Conservation (phyloP, 2,888 invertebrate genomes). For the Ptychoptera contaminata region DNA sequence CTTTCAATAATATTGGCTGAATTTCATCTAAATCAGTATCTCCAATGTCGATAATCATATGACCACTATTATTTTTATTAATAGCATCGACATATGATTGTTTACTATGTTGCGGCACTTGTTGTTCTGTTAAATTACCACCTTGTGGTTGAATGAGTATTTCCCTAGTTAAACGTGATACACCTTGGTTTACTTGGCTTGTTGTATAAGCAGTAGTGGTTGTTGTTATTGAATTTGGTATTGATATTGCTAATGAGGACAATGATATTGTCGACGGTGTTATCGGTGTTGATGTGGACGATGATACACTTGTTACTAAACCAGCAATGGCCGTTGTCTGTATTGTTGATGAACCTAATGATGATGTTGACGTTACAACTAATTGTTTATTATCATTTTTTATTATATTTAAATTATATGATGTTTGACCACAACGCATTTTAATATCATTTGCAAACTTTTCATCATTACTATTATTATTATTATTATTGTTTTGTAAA, state of each 20-base stretch:
- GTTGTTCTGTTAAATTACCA: too few species aligned
- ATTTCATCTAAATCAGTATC: conserved; percentile 21
- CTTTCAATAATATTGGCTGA: conserved; percentile 8
- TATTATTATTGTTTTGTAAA: conserved; percentile 13
- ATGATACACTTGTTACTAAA: conserved; percentile 5
- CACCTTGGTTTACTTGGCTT: conserved; percentile 1
- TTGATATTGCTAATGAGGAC: background rate
- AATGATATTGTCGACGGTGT: background rate
- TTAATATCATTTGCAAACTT: conserved; percentile 15
- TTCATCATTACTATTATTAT: conserved; percentile 16
- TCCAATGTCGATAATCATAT: conserved; percentile 33
- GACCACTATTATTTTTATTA: conserved; percentile 21
- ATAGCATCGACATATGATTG: too few species aligned
- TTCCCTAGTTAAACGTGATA: background rate
- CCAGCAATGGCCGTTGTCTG: conserved; percentile 7
- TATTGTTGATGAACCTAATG: conserved; percentile 8
- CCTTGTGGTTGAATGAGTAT: too few species aligned
- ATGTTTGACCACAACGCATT: background rate
- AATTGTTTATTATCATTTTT: conserved; percentile 8
- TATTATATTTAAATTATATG: background rate
- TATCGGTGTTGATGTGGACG: conserved; percentile 5
- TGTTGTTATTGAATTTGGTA: too few species aligned
- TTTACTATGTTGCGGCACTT: too few species aligned
- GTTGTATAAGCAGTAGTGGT: too few species aligned
- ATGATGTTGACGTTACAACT: conserved; percentile 10